Percentiles rank a stretch among this genome's conserved stretches.
Conservation (phyloP, 2,888 invertebrate species). For the Oxystoma pomonae region DNA sequence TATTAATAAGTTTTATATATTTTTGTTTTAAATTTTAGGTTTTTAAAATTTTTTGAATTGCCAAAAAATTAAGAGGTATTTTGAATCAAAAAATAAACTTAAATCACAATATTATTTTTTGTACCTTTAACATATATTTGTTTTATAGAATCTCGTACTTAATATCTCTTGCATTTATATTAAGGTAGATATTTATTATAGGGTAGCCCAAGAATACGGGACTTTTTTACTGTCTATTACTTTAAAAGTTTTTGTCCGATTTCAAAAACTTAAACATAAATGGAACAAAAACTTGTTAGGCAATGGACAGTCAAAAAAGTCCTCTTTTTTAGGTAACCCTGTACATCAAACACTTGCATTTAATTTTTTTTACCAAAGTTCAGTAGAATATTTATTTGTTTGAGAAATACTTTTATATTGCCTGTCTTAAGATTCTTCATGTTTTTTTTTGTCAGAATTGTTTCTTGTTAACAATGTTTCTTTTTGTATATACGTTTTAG, state of each 20-base stretch:
- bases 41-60: conserved; percentile 4
- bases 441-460: conserved; percentile 28
- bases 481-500: conserved; percentile 46
- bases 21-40: too few species aligned
- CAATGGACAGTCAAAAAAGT: too few species aligned
- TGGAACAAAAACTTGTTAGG: too few species aligned
- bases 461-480: conserved; percentile 37
- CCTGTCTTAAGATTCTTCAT: too few species aligned
- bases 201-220: too few species aligned
- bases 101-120: neutral
- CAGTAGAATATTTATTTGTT: neutral
- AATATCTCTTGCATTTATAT: neutral
- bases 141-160: neutral
- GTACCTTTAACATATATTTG: too few species aligned
- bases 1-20: too few species aligned
- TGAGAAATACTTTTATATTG: conserved; percentile 6
- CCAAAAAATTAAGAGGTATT: conserved; percentile 14
- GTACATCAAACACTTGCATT: neutral
- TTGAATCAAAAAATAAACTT: neutral
- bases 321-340: too few species aligned
- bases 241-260: too few species aligned
- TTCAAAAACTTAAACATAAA: too few species aligned
- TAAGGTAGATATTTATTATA: too few species aligned
- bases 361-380: neutral
- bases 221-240: too few species aligned